Base-by-base conservation (phyloP, 2,797 vertebrate species). In the Ispidina picta region DNA sequence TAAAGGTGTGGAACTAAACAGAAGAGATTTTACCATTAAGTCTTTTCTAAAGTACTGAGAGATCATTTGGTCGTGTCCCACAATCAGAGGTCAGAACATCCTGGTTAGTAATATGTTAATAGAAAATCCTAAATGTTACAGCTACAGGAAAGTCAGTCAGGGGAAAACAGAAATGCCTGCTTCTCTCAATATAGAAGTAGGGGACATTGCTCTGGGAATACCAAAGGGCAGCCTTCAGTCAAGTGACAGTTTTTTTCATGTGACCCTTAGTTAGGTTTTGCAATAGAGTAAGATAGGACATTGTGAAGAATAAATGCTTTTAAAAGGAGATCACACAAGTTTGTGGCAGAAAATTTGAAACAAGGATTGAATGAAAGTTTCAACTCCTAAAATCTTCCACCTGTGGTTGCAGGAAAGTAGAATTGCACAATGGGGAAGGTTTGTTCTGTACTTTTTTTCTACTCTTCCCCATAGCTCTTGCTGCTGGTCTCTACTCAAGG, bases 401-500 rank as follows among this genome's bases (percentile, higher is more conserved):
- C 51, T 43, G 46, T 62, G 29, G 35, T 86, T 88, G 18, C 55
- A 69, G 29, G 43, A 63, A 76, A 4, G 15, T 76, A 48, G 43
- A 79, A 51, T 35, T 66, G 62, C 22, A 59, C 43, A 35, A 59
- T 21, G 16, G 44, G 33, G 25, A 37, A 83, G 52, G 9, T 81
- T 88, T 78, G 29, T 81, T 88, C 35, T 66, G 8, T 86, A 21
- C 23, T 55, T 80, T 39, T 74, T 90, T 63, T 33, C 56, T 75
- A 59, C 14, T 70, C 23, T 81, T 89, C 44, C 5, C 25, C 4
- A 4, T 44, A 12, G 22, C 20, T 76, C 90, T 93, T 80, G 25
- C 62, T 94, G 4, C 46, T 80, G 56, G 41, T 18, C 43, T 80
- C 17, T 72, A 8, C 28, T 49, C 41, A 76, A 60, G 66, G 74